Evolutionary conservation across 2,797 vertebrate species (phyloP), one percentile per base, ranked within the genome.

Genomic region (Diglossa cyanea): DNA sequence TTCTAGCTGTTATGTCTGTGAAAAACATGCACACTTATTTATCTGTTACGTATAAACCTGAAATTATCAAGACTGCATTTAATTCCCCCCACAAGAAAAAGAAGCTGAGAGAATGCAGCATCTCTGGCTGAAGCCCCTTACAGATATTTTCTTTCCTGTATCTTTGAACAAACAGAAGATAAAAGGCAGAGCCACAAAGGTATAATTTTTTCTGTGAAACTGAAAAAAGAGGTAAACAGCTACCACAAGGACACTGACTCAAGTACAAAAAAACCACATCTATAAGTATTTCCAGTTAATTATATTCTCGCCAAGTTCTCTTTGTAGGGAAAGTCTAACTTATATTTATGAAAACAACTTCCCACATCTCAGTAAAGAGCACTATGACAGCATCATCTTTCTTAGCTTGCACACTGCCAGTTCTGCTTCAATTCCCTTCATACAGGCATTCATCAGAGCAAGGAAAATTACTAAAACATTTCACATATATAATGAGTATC

Each of bases 381-480:
- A 91, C 53, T 61, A 90, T 72, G 93, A 94, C 89, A 96, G 93
- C 78, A 91, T 77, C 89, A 93, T 91, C 72, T 13, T 95, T 94
- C 91, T 86, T 93, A 83, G 82, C 61, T 21, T 86, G 85, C 57
- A 88, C 30, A 14, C 68, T 90, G 95, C 75, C 87, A 94, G 85
- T 86, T 94, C 85, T 88, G 72, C 79, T 48, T 62, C 87, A 72
- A 3, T 65, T 87, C 78, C 68, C 68, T 73, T 92, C 85, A 65
- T 19, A 79, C 2, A 87, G 33, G 67, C 81, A 94, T 87, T 80
- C 68, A 94, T 61, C 87, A 88, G 87, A 65, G 72, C 65, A 91
- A 88, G 61, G 68, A 95, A 93, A 94, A 93, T 83, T 76, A 80
- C 85, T 86, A 89, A 77, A 95, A 72, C 78, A 74, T 77, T 94